Percentiles rank a stretch among this genome's conserved stretches.
Conservation (phyloP, 2,888 invertebrate genomes). For the Trilocha varians region DNA sequence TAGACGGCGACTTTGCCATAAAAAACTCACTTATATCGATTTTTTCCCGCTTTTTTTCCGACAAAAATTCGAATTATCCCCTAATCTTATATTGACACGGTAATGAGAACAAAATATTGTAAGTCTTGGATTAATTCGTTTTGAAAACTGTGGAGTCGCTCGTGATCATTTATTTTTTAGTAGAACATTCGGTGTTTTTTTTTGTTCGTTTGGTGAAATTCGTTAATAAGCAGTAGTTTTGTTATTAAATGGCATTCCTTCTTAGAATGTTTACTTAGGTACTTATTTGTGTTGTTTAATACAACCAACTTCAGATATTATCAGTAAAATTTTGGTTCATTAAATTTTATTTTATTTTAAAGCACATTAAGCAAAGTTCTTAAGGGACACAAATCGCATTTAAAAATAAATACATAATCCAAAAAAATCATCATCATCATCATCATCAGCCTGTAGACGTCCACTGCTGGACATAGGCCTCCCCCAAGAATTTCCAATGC, state of each 20-base stretch:
- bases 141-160: slow-evolving; percentile 26
- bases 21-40: slow-evolving; percentile 49
- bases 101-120: slow-evolving; percentile 70
- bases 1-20: slow-evolving; percentile 31
- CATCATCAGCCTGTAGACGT: too few species aligned
- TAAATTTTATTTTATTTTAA: too few species aligned
- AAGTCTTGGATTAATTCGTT: slow-evolving; percentile 15
- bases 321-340: too few species aligned
- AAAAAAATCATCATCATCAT: too few species aligned
- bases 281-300: too few species aligned
- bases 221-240: background rate
- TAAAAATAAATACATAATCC: too few species aligned
- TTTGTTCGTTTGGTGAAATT: background rate
- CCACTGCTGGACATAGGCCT: too few species aligned
- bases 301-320: too few species aligned
- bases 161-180: background rate
- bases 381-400: too few species aligned
- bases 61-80: slow-evolving; percentile 62
- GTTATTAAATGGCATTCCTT: background rate
- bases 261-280: background rate
- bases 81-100: slow-evolving; percentile 72
- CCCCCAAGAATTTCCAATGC: too few species aligned
- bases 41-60: slow-evolving; percentile 21
- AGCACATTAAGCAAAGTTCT: too few species aligned
- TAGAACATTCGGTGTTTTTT: too few species aligned